Base-by-base conservation (phyloP, 2,888 invertebrate species). In the Macaria notata region DNA sequence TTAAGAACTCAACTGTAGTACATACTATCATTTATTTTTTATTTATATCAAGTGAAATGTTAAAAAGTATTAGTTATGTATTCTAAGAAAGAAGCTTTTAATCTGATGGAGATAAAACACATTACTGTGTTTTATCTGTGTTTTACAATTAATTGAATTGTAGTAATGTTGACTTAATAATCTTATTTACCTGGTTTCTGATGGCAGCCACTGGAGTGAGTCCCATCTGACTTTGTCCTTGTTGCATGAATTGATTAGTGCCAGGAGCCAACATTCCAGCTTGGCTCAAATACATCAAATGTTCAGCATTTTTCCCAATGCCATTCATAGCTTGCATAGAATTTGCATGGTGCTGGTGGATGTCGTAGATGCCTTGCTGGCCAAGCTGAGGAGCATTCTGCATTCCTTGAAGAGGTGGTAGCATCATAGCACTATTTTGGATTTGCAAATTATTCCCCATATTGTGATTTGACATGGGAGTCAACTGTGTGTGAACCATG, bases 181-280 rank as follows among this genome's bases (percentile, higher is more conserved):
- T 43, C 31, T 46, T 54, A 70, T 80, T 86, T 76, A 92, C 92
- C 84, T 90, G 92, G 70, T 88, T 92, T 72, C 90, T 81, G 54
- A 92, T 88, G 56, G 90, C 82, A 60, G 89, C 84, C 45, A 88
- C 88, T 65, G 84, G 92, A 83, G 84, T 89, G 75, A 82, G 87
- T 71, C 88, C 93, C 76, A 89, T 90, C 64, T 92, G 93, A 76
- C 86, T 94, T 82, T 94, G 94, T 64, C 93, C 93, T 81, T 94
- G 93, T 69, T 94, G 94, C 65, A 93, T 81, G 68, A 92, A 93
- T 64, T 93, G 93, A 75, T 93, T 93, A 61, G 94, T 89, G 54
- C 93, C 93, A 61, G 94, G 93, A 61, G 91, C 92, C 77, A 93
- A 88, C 73, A 93, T 92, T 41, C 92, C 92, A 55, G 92, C 89